Base-by-base conservation (phyloP, 1,140 invertebrate species). In the Neoseiulus cucumeris region DNA sequence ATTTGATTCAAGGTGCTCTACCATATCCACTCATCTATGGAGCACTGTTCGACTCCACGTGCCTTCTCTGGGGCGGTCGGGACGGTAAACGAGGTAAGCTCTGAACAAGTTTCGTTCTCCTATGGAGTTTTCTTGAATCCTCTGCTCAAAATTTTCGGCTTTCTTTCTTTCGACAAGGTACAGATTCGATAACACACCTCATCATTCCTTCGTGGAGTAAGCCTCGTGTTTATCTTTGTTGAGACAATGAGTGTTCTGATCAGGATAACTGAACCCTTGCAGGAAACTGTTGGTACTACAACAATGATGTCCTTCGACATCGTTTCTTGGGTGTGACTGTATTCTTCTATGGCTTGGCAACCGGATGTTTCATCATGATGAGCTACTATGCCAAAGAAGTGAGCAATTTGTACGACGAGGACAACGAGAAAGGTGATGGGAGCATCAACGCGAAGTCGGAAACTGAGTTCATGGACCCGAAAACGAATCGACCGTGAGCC, bases 211-310 rank as follows among this genome's bases (percentile, higher is more conserved):
- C n/a, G n/a, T n/a, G n/a, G n/a, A n/a, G n/a, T n/a, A n/a, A n/a
- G n/a, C n/a, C n/a, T n/a, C n/a, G n/a, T n/a, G n/a, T n/a, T n/a
- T n/a, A n/a, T n/a, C n/a, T n/a, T n/a, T n/a, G n/a, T n/a, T n/a
- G n/a, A n/a, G n/a, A n/a, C n/a, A n/a, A n/a, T n/a, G n/a, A n/a
- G n/a, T n/a, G n/a, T n/a, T n/a, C n/a, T n/a, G n/a, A n/a, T n/a
- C n/a, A n/a, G 33, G 4, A 39, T 9, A 39, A 9, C 33, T n/a
- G n/a, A 39, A 6, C 9, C 9, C 9, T 9, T 9, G 33, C 65
- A n/a, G 76, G 75, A 25, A 74, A 73, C 42, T 76, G 75, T 68
- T 73, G 72, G 70, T 28, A 74, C 14, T 76, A 76, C 66, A 73
- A 74, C 68, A 69, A 69, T 7, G 69, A 73, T 14, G 68, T 70